Conservation (phyloP, 2,797 vertebrate species). For the Zenarchopterus dispar region DNA sequence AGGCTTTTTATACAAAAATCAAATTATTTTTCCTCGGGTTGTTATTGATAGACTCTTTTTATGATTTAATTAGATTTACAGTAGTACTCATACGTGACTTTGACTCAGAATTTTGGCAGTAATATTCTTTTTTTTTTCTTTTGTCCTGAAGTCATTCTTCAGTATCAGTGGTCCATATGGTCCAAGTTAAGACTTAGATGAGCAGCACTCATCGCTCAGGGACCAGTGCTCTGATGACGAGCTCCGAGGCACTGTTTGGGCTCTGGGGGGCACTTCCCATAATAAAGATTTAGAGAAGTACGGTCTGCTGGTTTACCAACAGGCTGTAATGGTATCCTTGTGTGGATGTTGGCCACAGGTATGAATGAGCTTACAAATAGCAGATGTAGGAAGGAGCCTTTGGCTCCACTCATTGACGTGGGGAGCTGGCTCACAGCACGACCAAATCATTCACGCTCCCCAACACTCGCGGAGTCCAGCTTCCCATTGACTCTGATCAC, state of each 20-base stretch:
- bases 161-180: slow-evolving; percentile 31
- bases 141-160: slow-evolving; percentile 24
- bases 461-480: too few species aligned
- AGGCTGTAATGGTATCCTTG: slow-evolving; percentile 60
- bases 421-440: slow-evolving; percentile 61
- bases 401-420: slow-evolving; percentile 64
- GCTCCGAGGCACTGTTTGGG: slow-evolving; percentile 39
- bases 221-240: slow-evolving; percentile 26
- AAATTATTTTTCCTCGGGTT: too few species aligned
- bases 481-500: slow-evolving; percentile 50
- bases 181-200: slow-evolving; percentile 48
- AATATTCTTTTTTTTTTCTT: neutral
- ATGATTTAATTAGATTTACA: neutral
- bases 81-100: neutral
- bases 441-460: too few species aligned
- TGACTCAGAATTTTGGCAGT: neutral
- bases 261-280: slow-evolving; percentile 56
- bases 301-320: slow-evolving; percentile 67
- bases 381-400: slow-evolving; percentile 70
- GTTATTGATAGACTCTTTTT: neutral
- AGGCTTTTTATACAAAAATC: too few species aligned
- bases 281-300: slow-evolving; percentile 56
- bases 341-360: slow-evolving; percentile 68
- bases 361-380: slow-evolving; percentile 63
- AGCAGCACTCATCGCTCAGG: slow-evolving; percentile 42